Evolutionary conservation across 1,140 invertebrate species (phyloP).

Genomic region (Frieseomelitta varia): DNA sequence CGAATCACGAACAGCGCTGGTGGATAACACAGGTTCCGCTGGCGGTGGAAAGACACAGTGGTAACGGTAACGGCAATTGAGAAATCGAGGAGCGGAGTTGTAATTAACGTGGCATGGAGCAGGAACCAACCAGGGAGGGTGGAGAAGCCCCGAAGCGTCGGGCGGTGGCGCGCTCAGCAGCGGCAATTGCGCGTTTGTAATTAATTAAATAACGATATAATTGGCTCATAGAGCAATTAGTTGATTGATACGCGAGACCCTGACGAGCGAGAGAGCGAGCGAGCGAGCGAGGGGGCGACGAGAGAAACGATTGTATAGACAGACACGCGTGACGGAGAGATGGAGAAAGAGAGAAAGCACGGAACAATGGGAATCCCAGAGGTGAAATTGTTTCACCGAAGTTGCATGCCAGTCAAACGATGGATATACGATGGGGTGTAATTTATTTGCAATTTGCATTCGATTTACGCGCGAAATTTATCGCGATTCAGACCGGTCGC

Average conservation of each 20-base stretch:
- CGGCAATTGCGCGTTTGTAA: conserved; percentile 52
- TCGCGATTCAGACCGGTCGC: conserved; percentile 45
- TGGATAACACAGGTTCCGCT: neutral
- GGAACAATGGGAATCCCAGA: conserved; percentile 39
- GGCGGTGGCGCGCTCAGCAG: neutral
- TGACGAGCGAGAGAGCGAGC: neutral
- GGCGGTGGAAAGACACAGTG: conserved; percentile 18
- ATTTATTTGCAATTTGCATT: conserved; percentile 75
- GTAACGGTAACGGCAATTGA: conserved; percentile 11
- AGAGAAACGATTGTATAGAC: neutral
- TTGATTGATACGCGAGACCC: conserved; percentile 67
- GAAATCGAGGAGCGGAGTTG: conserved; percentile 31
- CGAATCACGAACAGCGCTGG: neutral
- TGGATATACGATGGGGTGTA: conserved; percentile 57
- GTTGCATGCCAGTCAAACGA: conserved; percentile 69
- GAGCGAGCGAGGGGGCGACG: neutral
- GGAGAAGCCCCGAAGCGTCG: neutral
- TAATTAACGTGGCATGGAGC: conserved; percentile 54
- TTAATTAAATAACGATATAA: conserved; percentile 76
- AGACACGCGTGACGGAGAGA: neutral
- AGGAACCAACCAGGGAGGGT: conserved; percentile 50
- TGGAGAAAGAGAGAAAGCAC: conserved; percentile 5
- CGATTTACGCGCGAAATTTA: conserved; percentile 69
- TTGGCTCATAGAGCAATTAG: conserved; percentile 68
- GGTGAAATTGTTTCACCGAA: conserved; percentile 70